phyloP scores from a whole-genome alignment of 2,888 invertebrate species.

The Rhyacophila evoluta region DNA sequence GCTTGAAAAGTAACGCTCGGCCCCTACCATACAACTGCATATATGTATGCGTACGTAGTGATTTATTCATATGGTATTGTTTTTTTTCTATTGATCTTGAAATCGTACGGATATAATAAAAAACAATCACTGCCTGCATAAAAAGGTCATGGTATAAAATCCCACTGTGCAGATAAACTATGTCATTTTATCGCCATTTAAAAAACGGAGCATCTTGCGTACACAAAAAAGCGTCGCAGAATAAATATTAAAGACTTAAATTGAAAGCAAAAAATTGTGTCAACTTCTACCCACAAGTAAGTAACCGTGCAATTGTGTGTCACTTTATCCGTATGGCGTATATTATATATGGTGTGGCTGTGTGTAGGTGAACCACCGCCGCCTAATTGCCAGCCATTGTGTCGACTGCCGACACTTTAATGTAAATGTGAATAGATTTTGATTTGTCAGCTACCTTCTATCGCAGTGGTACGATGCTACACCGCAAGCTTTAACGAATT shows the following conservation, averaged over 20 bases:
- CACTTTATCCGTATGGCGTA: neutral
- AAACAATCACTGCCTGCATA: too few species aligned
- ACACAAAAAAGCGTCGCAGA: neutral
- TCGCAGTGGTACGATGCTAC: neutral
- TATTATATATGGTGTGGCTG: neutral
- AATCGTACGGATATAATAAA: too few species aligned
- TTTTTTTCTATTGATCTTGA: too few species aligned
- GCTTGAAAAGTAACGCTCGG: too few species aligned
- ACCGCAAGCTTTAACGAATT: conserved; percentile 3
- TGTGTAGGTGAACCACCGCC: conserved; percentile 47
- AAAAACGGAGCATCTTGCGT: neutral
- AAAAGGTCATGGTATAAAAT: too few species aligned
- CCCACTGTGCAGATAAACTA: too few species aligned
- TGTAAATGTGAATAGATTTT: conserved; percentile 74
- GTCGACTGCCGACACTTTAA: conserved; percentile 61
- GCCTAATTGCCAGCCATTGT: conserved; percentile 72
- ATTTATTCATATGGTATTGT: too few species aligned
- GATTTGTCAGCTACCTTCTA: conserved; percentile 61
- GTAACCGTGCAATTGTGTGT: conserved; percentile 16
- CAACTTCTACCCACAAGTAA: conserved; percentile 19
- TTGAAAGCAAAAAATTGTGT: conserved; percentile 18
- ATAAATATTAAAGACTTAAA: too few species aligned
- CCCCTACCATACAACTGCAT: too few species aligned
- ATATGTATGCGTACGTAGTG: too few species aligned
- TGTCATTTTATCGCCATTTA: too few species aligned